Conservation (phyloP, 2,113 vertebrate species). For the Rhineura floridana region DNA sequence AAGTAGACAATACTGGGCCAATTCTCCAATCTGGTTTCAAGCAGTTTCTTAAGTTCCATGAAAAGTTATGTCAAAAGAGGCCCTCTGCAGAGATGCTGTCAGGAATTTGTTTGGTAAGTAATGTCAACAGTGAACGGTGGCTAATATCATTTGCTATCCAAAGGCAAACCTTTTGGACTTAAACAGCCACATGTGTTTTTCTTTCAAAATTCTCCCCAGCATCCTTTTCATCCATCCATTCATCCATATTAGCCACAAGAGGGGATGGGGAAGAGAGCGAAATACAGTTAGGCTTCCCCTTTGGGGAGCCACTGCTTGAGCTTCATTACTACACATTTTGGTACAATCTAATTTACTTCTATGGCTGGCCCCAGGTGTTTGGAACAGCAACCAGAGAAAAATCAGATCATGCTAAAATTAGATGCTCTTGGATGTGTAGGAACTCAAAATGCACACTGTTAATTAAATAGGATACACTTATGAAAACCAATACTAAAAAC, state of each 20-base stretch:
- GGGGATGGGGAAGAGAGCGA: conserved; percentile 35
- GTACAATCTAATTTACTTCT: conserved; percentile 77
- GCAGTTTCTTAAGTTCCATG: background rate
- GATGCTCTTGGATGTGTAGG: conserved; percentile 70
- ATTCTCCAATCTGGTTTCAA: background rate
- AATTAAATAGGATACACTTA: conserved; percentile 71
- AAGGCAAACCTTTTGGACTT: background rate
- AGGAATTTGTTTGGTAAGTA: background rate
- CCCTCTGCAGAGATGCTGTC: background rate
- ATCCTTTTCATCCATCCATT: conserved; percentile 30
- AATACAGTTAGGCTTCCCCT: conserved; percentile 69
- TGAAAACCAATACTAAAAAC: conserved; percentile 53
- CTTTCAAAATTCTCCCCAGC: conserved; percentile 10
- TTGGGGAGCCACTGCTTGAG: conserved; percentile 68
- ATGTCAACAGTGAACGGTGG: background rate
- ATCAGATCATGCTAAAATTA: conserved; percentile 76
- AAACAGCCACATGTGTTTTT: background rate
- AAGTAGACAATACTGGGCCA: background rate
- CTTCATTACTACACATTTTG: conserved; percentile 79
- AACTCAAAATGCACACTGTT: conserved; percentile 72
- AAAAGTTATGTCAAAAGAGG: background rate
- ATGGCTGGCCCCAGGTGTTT: conserved; percentile 75
- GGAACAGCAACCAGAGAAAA: conserved; percentile 72
- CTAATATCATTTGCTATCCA: background rate
- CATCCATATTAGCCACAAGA: conserved; percentile 49